Conservation (phyloP, 2,888 invertebrate genomes). For the Coelopa pilipes region DNA sequence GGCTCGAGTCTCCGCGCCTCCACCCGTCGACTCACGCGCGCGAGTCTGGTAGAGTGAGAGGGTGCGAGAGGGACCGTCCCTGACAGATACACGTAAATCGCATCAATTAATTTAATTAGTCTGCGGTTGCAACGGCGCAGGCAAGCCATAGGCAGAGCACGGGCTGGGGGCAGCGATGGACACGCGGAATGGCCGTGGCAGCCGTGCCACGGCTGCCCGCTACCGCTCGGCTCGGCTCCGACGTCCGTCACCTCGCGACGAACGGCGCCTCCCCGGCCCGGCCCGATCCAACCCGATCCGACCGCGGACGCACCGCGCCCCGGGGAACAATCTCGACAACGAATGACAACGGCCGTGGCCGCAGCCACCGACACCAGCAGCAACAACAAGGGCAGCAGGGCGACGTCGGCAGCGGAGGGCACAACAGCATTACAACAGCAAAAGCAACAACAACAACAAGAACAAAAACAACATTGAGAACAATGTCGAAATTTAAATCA, state of each 20-base stretch:
- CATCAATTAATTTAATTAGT: constrained; percentile 24
- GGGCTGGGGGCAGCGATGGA: too few relatives aligned
- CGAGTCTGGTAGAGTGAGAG: neutral
- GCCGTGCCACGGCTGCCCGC: neutral
- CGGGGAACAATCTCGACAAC: constrained; percentile 15
- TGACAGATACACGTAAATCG: constrained; percentile 11
- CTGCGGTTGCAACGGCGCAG: constrained; percentile 8
- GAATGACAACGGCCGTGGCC: neutral
- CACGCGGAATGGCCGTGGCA: too few relatives aligned
- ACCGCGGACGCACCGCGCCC: too few relatives aligned
- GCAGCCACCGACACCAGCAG: neutral
- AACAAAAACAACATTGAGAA: neutral
- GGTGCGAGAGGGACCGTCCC: neutral
- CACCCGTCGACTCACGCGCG: neutral
- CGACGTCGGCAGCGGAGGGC: too few relatives aligned
- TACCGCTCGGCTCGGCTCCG: neutral
- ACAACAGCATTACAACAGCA: neutral
- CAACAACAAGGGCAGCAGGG: neutral
- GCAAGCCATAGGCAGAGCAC: neutral
- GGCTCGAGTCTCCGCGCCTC: neutral
- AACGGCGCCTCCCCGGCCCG: too few relatives aligned
- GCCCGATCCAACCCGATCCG: too few relatives aligned
- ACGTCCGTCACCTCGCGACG: neutral
- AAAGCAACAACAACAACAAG: neutral
- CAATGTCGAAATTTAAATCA: constrained; percentile 5